Conservation (phyloP, 64 coral and sea anemone species). For the Platygyra sinensis region DNA sequence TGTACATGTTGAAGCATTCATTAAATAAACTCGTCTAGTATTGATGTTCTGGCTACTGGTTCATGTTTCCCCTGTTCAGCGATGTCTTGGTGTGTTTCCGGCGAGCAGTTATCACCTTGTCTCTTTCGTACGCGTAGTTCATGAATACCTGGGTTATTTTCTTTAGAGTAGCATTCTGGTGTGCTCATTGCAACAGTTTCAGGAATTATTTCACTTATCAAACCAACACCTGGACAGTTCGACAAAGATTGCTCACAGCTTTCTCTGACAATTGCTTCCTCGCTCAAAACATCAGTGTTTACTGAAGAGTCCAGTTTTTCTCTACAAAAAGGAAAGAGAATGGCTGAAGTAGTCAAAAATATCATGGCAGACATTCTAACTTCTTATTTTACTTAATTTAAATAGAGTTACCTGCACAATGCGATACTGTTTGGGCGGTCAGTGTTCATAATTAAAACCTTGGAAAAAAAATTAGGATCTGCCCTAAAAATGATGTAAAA, state of each 20-base stretch:
- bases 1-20: background rate
- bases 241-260: background rate
- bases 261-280: background rate
- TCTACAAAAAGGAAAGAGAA: background rate
- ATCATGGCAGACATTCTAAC: background rate
- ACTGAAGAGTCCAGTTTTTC: background rate
- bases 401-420: no score
- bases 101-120: background rate
- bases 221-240: background rate
- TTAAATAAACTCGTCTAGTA: conserved; percentile 39
- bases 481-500: no score
- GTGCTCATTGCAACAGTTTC: background rate
- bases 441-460: no score
- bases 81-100: background rate
- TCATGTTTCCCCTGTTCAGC: background rate
- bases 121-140: background rate
- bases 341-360: no score
- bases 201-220: background rate
- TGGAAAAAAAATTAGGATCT: no score
- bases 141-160: background rate
- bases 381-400: background rate
- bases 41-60: background rate
- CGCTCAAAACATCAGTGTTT: background rate
- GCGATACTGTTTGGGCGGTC: no score
- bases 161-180: background rate